Evolutionary conservation across 2,113 vertebrate genomes (phyloP), one percentile per base, ranked within the genome.

Genomic region (Barbus barbus): DNA sequence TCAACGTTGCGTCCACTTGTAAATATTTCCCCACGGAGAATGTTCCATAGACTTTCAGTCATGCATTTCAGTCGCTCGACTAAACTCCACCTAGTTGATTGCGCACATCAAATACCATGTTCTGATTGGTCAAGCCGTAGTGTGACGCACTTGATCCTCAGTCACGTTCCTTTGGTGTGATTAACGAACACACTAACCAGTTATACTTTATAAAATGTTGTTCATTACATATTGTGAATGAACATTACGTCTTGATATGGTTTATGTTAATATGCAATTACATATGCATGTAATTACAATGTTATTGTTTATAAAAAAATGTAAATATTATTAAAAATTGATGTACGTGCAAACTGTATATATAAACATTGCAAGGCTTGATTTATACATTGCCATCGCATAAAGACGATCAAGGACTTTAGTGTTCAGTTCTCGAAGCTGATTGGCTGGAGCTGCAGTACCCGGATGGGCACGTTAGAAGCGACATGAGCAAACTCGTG

Each of bases 141-240:
- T 5, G 13, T 82, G 79, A 85, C 86, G 91, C 77, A 8, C 6
- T 2, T n/a, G 53, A n/a, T 69, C 84, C 56, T 72, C 83, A 28
- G 92, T 94, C 94, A 95, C 93, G 93, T 95, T 95, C 91, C 72
- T 88, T 71, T 87, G 91, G 92, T 90, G 93, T 94, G 94, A 81
- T 82, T 60, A 11, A n/a, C 18, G 11, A 36, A 81, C 2, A 38
- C 46, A 38, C 20, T 31, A 36, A 33, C 18, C 20, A 36, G 16
- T 38, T 69, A n/a, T 36, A 38, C 18, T 38, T 69, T 5, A 69
- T 69, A 38, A n/a, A 38, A 36, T 38, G 12, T 3, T 22, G 2
- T 78, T 58, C 6, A 2, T 20, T 38, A 2, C 20, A 16, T 78
- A 38, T 13, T 58, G 48, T 11, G 1, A 18, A 58, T 14, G 18